phyloP scores from a whole-genome alignment of 2,797 vertebrate genomes.

The Muscicapa striata region DNA sequence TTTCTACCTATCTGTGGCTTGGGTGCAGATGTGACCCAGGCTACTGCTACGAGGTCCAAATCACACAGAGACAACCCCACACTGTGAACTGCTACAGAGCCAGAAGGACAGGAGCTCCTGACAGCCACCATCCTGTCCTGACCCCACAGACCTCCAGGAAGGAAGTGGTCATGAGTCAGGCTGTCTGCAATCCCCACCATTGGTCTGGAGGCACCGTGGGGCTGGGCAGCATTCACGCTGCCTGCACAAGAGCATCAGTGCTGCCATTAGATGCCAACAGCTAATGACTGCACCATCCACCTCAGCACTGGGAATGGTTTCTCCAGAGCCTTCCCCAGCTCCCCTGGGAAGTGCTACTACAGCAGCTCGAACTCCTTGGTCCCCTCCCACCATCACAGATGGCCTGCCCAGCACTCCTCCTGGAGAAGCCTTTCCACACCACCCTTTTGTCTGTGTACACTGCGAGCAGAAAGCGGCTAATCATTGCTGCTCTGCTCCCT shows the following conservation, averaged over 20 bases:
- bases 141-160: rapidly evolving
- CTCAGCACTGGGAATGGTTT: not conserved
- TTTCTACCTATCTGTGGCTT: rapidly evolving
- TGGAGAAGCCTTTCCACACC: conserved; percentile 16
- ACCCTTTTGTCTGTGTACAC: not conserved
- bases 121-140: not conserved
- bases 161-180: not conserved
- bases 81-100: rapidly evolving
- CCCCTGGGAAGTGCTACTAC: conserved; percentile 52
- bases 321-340: not conserved
- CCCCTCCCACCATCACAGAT: conserved; percentile 31
- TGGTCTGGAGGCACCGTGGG: not conserved
- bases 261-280: not conserved
- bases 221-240: not conserved
- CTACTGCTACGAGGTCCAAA: rapidly evolving
- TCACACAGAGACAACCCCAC: not conserved
- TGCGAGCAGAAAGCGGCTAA: not conserved
- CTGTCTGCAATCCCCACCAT: not conserved
- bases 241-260: not conserved
- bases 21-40: not conserved
- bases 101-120: rapidly evolving
- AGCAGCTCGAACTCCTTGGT: not conserved
- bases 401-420: conserved; percentile 51
- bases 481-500: not conserved
- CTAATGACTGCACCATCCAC: not conserved